These are phyloP conservation scores for Drosophila affinis DNA, from an alignment of 2,888 invertebrate genomes.

Conservation along the genomic window DNA sequence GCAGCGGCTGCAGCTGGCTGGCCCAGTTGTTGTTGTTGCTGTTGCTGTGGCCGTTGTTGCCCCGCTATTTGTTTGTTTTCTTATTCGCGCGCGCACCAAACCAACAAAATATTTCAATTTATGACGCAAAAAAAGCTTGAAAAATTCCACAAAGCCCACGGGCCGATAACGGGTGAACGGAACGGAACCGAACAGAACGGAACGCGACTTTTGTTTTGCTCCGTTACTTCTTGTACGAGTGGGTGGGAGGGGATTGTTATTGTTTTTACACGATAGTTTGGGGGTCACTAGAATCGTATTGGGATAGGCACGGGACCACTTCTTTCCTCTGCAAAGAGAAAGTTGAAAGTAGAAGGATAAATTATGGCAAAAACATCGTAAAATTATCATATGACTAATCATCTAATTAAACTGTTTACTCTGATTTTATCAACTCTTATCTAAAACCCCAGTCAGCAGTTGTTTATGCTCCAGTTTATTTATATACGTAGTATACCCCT, in stretches of 20 bases:
- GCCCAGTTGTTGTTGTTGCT: constrained; percentile 51
- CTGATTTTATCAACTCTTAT: neutral
- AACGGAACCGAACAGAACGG: constrained; percentile 15
- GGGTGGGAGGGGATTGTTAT: neutral
- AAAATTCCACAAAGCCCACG: constrained; percentile 58
- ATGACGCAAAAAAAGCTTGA: constrained; percentile 70
- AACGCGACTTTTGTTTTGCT: constrained; percentile 69
- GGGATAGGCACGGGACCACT: constrained; percentile 18
- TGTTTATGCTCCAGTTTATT: constrained; percentile 33
- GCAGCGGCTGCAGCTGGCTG: constrained; percentile 30
- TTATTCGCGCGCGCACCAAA: constrained; percentile 27
- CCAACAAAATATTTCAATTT: constrained; percentile 51
- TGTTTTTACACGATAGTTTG: constrained; percentile 2
- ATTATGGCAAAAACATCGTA: neutral
- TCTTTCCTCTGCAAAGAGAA: constrained; percentile 23
- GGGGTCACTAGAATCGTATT: neutral
- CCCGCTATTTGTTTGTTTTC: constrained; percentile 12
- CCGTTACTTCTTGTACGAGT: constrained; percentile 30
- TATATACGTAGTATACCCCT: constrained; percentile 1
- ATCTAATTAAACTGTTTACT: neutral
- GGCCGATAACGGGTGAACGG: constrained; percentile 18
- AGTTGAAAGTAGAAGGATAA: neutral
- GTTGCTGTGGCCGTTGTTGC: neutral
- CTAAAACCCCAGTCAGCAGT: constrained; percentile 13
- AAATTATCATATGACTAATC: neutral